Base-by-base conservation (phyloP, 1,140 invertebrate species). In the Drosophila prosaltans region DNA sequence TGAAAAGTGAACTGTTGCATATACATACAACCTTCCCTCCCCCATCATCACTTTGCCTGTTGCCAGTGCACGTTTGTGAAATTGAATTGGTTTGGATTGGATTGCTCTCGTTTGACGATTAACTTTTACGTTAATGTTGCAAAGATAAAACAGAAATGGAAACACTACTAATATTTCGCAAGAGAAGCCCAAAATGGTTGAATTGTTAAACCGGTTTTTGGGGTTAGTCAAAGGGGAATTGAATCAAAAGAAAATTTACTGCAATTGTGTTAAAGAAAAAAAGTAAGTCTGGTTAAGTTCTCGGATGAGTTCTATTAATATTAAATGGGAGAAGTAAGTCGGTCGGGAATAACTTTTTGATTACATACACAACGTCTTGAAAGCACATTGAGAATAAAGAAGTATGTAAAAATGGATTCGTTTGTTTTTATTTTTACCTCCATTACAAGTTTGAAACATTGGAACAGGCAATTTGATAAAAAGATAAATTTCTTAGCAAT, bases 1-100 rank as follows among this genome's bases (percentile, higher is more conserved):
- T 10, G 21, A 59, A 59, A 28, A 36, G n/a, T 30, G 75, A 79
- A 72, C 80, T 78, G 75, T 82, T 82, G 80, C 80, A 78, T 62
- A 81, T 69, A 58, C 43, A 32, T 55, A 55, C 41, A 64, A 26
- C 32, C 32, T 36, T 36, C 32, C 6, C 32, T 36, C 6, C 32
- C 6, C 32, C 6, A 30, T 7, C 32, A 36, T 36, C 32, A 36
- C 32, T 1, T 36, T 36, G 32, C 32, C 32, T 36, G 32, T 36
- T 36, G 32, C 32, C 28, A 4, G 4, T 30, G 32, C 32, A 36
- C 32, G 10, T 51, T 51, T 51, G 21, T 26, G 45, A 7, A 51
- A 51, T 51, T 51, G 45, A 51, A 51, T 51, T 43, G 11, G 3
- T 5, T 43, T 43, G 41, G 41, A 43, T 51, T 51, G 45, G 45